Conservation (phyloP, 1,140 invertebrate genomes). For the Drosophila bifasciata region DNA sequence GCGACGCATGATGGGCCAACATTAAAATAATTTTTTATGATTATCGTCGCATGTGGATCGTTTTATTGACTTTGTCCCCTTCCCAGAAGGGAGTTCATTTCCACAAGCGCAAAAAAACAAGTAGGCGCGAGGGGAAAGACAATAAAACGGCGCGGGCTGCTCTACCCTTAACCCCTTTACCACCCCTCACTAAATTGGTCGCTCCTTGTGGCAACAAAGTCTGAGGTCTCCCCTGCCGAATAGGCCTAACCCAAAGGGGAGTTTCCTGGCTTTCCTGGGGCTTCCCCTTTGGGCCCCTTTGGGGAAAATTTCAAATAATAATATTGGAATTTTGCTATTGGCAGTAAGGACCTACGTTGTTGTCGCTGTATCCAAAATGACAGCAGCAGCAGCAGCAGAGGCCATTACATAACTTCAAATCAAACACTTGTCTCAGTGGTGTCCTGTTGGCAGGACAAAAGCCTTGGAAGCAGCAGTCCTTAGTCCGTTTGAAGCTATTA, state of each 20-base stretch:
- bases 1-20: conserved; percentile 6
- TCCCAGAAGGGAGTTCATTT: conserved; percentile 20
- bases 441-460: neutral
- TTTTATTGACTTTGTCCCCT: conserved; percentile 63
- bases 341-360: conserved; percentile 2
- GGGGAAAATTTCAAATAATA: conserved; percentile 32
- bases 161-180: too few species aligned
- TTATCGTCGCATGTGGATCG: conserved; percentile 68
- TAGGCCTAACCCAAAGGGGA: neutral
- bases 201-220: too few species aligned
- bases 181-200: too few species aligned
- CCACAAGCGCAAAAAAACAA: neutral
- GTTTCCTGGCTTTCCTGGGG: neutral
- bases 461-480: too few species aligned
- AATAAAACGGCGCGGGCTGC: neutral
- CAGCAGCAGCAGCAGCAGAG: neutral
- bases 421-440: conserved; percentile 47
- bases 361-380: conserved; percentile 11
- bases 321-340: conserved; percentile 35
- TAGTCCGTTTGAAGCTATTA: conserved; percentile 50
- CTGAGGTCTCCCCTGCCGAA: neutral
- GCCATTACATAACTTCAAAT: conserved; percentile 71
- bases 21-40: conserved; percentile 76
- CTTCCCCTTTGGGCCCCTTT: too few species aligned
- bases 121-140: neutral